Conservation (phyloP, 2,888 invertebrate species). For the Agrotis clavis region DNA sequence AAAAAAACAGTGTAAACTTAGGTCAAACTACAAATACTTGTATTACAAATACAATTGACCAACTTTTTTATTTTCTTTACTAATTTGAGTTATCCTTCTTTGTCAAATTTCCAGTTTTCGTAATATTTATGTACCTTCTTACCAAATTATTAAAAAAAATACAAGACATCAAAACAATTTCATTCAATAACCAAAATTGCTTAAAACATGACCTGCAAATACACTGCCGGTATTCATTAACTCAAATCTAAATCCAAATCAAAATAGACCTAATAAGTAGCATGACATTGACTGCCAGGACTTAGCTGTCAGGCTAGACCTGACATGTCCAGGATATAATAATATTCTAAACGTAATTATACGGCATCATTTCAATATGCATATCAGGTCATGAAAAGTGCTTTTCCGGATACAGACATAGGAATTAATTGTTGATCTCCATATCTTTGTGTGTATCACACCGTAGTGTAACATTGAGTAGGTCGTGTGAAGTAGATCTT, state of each 20-base stretch:
- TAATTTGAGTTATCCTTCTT: not conserved
- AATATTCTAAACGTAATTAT: slow-evolving; percentile 82
- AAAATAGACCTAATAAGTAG: slow-evolving; percentile 41
- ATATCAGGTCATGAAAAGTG: slow-evolving; percentile 88
- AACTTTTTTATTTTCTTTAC: not conserved
- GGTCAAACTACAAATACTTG: too few species aligned
- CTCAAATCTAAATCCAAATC: slow-evolving; percentile 15
- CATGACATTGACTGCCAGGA: slow-evolving; percentile 24
- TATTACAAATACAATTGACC: not conserved
- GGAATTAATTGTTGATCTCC: slow-evolving; percentile 89
- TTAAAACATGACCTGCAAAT: not conserved
- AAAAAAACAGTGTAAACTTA: too few species aligned
- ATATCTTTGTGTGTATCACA: slow-evolving; percentile 76
- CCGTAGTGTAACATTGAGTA: slow-evolving; percentile 51
- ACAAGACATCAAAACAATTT: not conserved
- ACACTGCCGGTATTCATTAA: slow-evolving; percentile 3
- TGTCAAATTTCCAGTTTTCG: not conserved
- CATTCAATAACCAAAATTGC: not conserved
- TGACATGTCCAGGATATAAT: slow-evolving; percentile 63
- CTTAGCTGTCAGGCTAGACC: slow-evolving; percentile 33
- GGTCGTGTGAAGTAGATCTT: not conserved
- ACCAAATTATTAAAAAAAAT: not conserved
- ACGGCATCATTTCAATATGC: slow-evolving; percentile 83
- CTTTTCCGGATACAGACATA: slow-evolving; percentile 88
- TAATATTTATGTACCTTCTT: not conserved